phyloP scores from a whole-genome alignment of 2,888 invertebrate species.

The Linnaemya tessellans region DNA sequence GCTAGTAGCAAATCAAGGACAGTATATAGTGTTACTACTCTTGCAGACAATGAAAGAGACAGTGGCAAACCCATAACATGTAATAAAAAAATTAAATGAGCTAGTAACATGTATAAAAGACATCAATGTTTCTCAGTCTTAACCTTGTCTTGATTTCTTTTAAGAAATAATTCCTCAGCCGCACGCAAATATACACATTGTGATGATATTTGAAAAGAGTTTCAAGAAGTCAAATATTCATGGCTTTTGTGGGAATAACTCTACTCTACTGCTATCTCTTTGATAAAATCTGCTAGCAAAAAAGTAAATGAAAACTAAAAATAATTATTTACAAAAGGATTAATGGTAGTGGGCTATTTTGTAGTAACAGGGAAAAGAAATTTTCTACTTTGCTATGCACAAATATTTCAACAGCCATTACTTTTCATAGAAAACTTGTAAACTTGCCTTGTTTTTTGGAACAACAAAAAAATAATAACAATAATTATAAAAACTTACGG shows the following conservation, averaged over 20 bases:
- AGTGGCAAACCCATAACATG: too few relatives aligned
- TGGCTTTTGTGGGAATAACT: neutral
- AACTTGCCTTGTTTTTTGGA: neutral
- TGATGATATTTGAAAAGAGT: neutral
- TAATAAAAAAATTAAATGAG: too few relatives aligned
- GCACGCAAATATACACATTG: neutral
- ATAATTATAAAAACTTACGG: neutral
- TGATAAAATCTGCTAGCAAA: neutral
- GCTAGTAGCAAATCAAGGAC: too few relatives aligned
- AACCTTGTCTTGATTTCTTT: neutral
- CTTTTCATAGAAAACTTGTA: too few relatives aligned
- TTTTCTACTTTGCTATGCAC: neutral
- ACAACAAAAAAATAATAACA: neutral
- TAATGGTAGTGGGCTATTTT: too few relatives aligned
- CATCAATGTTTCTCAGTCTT: neutral
- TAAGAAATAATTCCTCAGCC: neutral
- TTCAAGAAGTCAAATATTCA: neutral
- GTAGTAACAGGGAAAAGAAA: too few relatives aligned
- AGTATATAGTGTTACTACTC: too few relatives aligned
- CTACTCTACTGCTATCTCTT: neutral
- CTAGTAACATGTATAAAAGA: neutral
- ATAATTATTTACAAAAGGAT: too few relatives aligned
- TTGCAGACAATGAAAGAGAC: neutral
- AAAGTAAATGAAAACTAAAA: neutral
- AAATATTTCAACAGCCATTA: neutral